These are phyloP conservation scores for Brachionus rotundiformis DNA, from an alignment of 1,140 invertebrate species.

Conservation along the genomic window DNA sequence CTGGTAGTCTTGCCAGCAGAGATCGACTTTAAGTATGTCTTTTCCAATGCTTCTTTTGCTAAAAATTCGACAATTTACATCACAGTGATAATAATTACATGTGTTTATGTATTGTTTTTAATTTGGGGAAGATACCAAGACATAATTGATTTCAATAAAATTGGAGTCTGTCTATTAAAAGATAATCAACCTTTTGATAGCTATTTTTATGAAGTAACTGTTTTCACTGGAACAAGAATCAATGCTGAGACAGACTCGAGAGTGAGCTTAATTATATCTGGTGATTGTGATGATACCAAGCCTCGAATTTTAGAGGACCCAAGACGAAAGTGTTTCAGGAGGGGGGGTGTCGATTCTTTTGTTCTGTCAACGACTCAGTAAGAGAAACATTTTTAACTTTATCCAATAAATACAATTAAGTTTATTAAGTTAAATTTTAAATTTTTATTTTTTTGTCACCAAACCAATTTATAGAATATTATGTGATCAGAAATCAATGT, in stretches of 20 bases:
- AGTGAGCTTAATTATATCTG: conserved; percentile 61
- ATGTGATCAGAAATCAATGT: no score
- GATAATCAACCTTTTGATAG: conserved; percentile 66
- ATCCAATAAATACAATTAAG: no score
- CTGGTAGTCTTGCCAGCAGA: conserved; percentile 63
- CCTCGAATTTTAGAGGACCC: conserved; percentile 63
- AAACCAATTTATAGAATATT: no score
- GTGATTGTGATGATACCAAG: conserved; percentile 67
- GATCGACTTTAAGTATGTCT: conserved; percentile 64
- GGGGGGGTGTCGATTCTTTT: conserved; percentile 66
- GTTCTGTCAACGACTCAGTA: conserved; percentile 66
- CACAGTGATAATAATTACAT: conserved; percentile 65
- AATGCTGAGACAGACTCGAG: conserved; percentile 67
- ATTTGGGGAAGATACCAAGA: conserved; percentile 66
- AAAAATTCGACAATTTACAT: conserved; percentile 68
- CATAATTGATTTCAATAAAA: conserved; percentile 65
- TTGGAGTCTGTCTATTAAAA: conserved; percentile 65
- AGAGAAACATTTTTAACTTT: no score
- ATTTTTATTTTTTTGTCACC: no score
- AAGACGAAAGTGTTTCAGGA: conserved; percentile 62
- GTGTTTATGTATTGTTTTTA: conserved; percentile 63
- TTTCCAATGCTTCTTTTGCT: conserved; percentile 65
- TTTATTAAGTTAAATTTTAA: no score
- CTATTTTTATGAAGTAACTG: conserved; percentile 68
- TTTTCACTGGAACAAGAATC: conserved; percentile 66